A percentile compares a stretch with the other conserved stretches of the same genome.
These are phyloP conservation scores for Etheostoma cragini DNA, from an alignment of 2,113 vertebrate species.

Conservation along the genomic window DNA sequence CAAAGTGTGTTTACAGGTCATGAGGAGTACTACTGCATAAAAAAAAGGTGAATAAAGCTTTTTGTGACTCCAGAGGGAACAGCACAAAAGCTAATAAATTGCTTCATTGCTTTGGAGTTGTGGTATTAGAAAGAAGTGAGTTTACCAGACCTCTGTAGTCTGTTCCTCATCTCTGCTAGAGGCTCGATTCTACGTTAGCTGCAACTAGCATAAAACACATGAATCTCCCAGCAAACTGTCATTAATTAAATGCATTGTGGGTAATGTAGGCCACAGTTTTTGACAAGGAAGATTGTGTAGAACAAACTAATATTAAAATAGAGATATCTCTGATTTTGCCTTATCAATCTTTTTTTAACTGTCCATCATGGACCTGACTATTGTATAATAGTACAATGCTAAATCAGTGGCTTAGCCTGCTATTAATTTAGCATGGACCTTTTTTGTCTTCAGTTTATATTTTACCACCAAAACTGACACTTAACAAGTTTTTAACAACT, in stretches of 20 bases:
- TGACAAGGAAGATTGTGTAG: neutral
- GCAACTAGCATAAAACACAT: neutral
- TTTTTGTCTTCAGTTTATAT: neutral
- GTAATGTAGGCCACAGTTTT: neutral
- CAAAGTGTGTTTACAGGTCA: neutral
- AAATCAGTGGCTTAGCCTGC: neutral
- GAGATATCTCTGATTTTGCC: neutral
- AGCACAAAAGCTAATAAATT: too few species aligned
- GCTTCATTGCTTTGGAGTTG: too few species aligned
- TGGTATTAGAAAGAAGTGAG: too few species aligned
- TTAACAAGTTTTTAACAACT: slow-evolving; percentile 6
- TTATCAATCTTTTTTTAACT: neutral
- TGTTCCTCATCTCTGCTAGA: too few species aligned
- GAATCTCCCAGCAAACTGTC: neutral
- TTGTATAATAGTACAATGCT: neutral
- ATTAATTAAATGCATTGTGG: too few species aligned
- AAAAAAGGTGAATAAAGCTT: neutral
- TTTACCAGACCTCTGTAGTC: too few species aligned
- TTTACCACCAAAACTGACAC: neutral
- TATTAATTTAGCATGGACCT: neutral
- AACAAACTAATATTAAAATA: neutral
- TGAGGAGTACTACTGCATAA: neutral
- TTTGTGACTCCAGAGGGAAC: neutral
- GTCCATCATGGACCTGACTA: neutral
- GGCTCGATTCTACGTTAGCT: neutral